These are phyloP conservation scores for Nasonia vitripennis DNA, from an alignment of 1,140 invertebrate genomes.

Conservation along the genomic window DNA sequence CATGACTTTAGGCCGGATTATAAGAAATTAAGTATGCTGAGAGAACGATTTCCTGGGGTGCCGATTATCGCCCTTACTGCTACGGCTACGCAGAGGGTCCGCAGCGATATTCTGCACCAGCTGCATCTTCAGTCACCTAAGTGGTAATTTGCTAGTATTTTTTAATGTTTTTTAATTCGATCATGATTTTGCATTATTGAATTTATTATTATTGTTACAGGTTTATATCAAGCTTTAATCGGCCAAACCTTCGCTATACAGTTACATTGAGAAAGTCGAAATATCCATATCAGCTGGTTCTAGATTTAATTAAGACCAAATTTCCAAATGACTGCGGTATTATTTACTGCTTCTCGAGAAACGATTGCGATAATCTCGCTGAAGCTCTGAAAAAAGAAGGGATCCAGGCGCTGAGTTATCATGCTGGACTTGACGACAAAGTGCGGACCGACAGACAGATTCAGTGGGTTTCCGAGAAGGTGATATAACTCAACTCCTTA, in stretches of 20 bases:
- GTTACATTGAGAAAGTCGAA: slow-evolving; percentile 85
- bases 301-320: slow-evolving; percentile 82
- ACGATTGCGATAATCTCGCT: slow-evolving; percentile 90
- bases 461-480: slow-evolving; percentile 88
- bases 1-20: slow-evolving; percentile 98
- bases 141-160: slow-evolving; percentile 78
- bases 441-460: slow-evolving; percentile 83
- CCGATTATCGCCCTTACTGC: slow-evolving; percentile 87
- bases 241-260: slow-evolving; percentile 93
- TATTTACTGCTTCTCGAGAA: slow-evolving; percentile 95
- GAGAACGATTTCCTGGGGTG: slow-evolving; percentile 77
- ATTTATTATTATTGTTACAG: slow-evolving; percentile 57
- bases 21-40: slow-evolving; percentile 82
- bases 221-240: slow-evolving; percentile 91
- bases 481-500: slow-evolving; percentile 48
- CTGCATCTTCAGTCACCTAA: slow-evolving; percentile 86
- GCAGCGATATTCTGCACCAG: slow-evolving; percentile 93
- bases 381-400: slow-evolving; percentile 79
- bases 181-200: not conserved
- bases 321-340: slow-evolving; percentile 88
- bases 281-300: slow-evolving; percentile 80
- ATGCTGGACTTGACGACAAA: slow-evolving; percentile 89
- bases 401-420: slow-evolving; percentile 87
- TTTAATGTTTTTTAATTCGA: not conserved
- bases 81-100: slow-evolving; percentile 89